Conservation (phyloP, 2,113 vertebrate genomes). For the Larimichthys crocea region DNA sequence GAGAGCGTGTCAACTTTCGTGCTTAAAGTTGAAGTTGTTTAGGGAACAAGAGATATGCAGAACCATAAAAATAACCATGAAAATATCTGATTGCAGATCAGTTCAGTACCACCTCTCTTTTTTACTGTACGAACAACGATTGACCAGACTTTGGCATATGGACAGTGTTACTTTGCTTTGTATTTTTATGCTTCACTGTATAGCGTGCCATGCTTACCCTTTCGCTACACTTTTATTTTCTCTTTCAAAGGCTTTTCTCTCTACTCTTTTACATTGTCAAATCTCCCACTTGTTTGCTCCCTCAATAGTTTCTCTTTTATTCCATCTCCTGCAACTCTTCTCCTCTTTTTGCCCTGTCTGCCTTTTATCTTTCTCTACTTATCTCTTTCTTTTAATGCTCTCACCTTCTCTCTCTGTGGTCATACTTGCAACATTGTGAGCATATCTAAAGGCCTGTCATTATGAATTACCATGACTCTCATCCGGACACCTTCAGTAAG, state of each 20-base stretch:
- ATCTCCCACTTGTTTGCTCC: constrained; percentile 36
- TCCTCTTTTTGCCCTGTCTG: neutral
- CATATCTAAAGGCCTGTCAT: constrained; percentile 75
- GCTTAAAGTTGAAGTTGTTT: neutral
- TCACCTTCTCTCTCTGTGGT: constrained; percentile 49
- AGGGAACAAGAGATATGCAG: neutral
- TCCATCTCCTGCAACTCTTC: constrained; percentile 18
- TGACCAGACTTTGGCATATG: neutral
- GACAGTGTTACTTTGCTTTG: constrained; percentile 32
- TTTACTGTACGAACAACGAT: too few species aligned
- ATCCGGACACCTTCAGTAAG: constrained; percentile 64
- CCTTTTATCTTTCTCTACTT: constrained; percentile 8
- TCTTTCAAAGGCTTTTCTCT: constrained; percentile 39
- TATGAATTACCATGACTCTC: constrained; percentile 67
- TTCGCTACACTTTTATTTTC: constrained; percentile 50
- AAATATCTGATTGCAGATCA: too few species aligned
- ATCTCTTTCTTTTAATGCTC: constrained; percentile 46
- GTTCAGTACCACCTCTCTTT: too few species aligned
- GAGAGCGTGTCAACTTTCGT: neutral
- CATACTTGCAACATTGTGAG: constrained; percentile 52
- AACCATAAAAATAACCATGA: too few species aligned
- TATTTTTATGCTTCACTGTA: constrained; percentile 35
- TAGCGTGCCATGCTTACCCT: constrained; percentile 26
- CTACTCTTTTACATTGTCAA: constrained; percentile 60
- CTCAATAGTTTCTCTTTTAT: constrained; percentile 36